phyloP scores from a whole-genome alignment of 2,888 invertebrate genomes.

The Cloeon dipterum region DNA sequence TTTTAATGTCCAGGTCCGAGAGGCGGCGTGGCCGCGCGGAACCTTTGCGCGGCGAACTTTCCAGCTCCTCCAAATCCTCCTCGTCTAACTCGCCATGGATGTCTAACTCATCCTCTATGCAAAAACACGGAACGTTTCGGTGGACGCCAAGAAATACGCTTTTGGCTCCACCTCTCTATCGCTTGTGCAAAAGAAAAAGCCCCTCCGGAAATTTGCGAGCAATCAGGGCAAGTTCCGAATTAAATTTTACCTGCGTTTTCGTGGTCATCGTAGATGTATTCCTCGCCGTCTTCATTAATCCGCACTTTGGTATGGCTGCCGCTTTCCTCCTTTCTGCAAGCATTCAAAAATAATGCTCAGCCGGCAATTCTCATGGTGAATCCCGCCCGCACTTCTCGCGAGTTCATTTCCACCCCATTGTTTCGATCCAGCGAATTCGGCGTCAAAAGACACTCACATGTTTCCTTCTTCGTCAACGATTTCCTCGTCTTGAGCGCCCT shows the following conservation, averaged over 20 bases:
- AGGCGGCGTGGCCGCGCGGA: constrained; percentile 64
- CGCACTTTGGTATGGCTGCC: constrained; percentile 47
- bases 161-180: too few relatives aligned
- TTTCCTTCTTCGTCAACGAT: constrained; percentile 10
- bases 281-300: constrained; percentile 37
- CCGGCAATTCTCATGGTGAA: constrained; percentile 2
- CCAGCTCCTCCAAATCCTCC: constrained; percentile 20
- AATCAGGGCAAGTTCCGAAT: too few relatives aligned
- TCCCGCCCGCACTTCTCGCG: background rate
- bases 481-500: constrained; percentile 10
- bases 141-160: too few relatives aligned
- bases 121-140: too few relatives aligned
- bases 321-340: constrained; percentile 44
- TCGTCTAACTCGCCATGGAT: constrained; percentile 17
- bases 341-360: constrained; percentile 21
- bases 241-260: too few relatives aligned
- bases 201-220: too few relatives aligned
- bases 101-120: too few relatives aligned
- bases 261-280: constrained; percentile 27
- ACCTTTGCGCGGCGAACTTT: too few relatives aligned
- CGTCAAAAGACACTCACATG: background rate
- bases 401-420: background rate
- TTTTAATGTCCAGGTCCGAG: constrained; percentile 65
- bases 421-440: too few relatives aligned
- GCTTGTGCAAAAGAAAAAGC: too few relatives aligned